Evolutionary conservation across 2,888 invertebrate genomes (phyloP).

Genomic region (Pristionchus exspectatus): DNA sequence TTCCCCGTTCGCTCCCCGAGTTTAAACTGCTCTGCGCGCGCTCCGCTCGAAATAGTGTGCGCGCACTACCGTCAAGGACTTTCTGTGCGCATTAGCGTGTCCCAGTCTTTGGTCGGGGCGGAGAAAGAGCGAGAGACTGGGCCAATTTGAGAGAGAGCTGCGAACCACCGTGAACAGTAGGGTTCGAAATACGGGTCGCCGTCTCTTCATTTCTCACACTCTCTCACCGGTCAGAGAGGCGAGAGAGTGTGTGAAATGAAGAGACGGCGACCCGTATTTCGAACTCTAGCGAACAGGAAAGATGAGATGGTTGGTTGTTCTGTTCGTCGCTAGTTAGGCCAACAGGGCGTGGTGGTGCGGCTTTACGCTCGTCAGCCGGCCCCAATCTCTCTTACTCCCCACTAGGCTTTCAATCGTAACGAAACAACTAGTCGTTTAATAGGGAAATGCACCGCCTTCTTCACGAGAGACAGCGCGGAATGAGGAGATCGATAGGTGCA

Average conservation of each 20-base stretch:
- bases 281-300: slow-evolving; percentile 7
- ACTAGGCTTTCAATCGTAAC: no score
- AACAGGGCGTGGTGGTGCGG: slow-evolving; percentile 28
- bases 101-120: not conserved
- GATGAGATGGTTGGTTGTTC: not conserved
- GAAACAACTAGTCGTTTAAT: no score
- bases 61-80: slow-evolving; percentile 10
- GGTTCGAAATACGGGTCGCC: no score
- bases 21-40: not conserved
- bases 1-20: not conserved
- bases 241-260: no score
- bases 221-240: no score
- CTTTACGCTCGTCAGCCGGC: slow-evolving; percentile 28
- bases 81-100: not conserved
- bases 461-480: no score
- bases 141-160: not conserved
- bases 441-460: no score
- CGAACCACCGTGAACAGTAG: not conserved
- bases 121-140: not conserved
- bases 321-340: slow-evolving; percentile 9
- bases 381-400: slow-evolving; percentile 10
- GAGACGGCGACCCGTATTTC: no score
- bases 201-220: no score
- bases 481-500: no score
- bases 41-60: slow-evolving; percentile 31